These are phyloP conservation scores for Montipora capricornis DNA, from an alignment of 64 coral and sea anemone genomes.

Conservation along the genomic window DNA sequence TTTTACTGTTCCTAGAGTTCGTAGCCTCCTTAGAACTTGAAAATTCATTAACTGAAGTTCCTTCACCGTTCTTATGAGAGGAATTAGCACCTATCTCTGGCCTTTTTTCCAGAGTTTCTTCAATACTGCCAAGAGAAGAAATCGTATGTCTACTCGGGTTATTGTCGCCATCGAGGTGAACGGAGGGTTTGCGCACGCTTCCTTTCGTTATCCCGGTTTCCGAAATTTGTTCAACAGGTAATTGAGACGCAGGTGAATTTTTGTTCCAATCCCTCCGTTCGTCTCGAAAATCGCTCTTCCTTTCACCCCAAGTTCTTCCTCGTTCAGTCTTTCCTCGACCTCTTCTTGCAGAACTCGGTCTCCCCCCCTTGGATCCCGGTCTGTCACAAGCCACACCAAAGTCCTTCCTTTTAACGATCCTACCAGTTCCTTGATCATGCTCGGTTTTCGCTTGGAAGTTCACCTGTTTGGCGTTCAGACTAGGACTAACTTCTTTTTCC, in stretches of 20 bases:
- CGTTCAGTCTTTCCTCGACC: background rate
- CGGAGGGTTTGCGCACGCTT: background rate
- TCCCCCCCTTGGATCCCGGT: background rate
- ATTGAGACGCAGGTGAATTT: background rate
- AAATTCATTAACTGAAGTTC: background rate
- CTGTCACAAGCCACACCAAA: background rate
- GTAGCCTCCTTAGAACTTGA: background rate
- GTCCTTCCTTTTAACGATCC: background rate
- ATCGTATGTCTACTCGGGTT: background rate
- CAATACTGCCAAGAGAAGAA: background rate
- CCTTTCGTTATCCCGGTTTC: background rate
- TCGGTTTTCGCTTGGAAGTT: background rate
- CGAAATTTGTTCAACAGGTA: background rate
- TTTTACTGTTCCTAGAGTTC: background rate
- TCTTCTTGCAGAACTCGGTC: background rate
- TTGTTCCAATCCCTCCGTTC: background rate
- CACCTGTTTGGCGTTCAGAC: background rate
- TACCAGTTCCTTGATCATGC: background rate
- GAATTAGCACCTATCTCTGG: background rate
- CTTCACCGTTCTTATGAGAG: background rate
- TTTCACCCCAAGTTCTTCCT: background rate
- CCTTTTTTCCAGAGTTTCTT: background rate
- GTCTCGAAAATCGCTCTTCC: background rate
- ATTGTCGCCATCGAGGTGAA: background rate
- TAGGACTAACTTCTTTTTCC: too few species aligned